These are phyloP conservation scores for Cichladusa arquata DNA, from an alignment of 2,113 vertebrate genomes.

Conservation along the genomic window DNA sequence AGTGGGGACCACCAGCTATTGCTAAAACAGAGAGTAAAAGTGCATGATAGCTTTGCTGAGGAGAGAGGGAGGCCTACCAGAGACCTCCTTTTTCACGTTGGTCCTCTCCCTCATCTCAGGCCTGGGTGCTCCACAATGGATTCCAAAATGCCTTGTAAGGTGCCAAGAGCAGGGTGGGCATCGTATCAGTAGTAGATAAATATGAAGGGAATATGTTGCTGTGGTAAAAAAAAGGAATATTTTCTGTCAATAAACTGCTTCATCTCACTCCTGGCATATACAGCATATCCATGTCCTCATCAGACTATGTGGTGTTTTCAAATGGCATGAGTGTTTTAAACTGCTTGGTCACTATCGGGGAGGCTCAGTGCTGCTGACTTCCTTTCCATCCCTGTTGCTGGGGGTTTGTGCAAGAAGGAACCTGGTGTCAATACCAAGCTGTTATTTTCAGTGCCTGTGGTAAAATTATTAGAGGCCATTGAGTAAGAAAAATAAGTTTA, in stretches of 20 bases:
- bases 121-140: not conserved
- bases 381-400: not conserved
- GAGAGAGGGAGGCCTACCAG: not conserved
- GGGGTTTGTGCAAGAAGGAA: not conserved
- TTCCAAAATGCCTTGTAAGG: not conserved
- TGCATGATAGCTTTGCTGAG: not conserved
- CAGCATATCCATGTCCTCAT: not conserved
- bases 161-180: accelerated
- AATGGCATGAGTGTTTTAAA: not conserved
- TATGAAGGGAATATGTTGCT: not conserved
- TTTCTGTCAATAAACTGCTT: not conserved
- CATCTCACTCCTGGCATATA: not conserved
- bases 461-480: not conserved
- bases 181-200: not conserved
- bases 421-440: accelerated
- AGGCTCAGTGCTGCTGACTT: not conserved
- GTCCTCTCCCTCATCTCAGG: accelerated
- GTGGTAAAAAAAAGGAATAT: not conserved
- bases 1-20: too few species aligned
- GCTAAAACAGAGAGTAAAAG: not conserved
- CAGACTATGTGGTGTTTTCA: not conserved
- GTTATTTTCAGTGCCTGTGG: not conserved
- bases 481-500: not conserved
- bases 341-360: accelerated
- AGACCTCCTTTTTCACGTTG: not conserved